Percentiles rank a stretch among this genome's conserved stretches.
Evolutionary conservation across 2,113 vertebrate species (phyloP).

Genomic region (Vimba vimba): DNA sequence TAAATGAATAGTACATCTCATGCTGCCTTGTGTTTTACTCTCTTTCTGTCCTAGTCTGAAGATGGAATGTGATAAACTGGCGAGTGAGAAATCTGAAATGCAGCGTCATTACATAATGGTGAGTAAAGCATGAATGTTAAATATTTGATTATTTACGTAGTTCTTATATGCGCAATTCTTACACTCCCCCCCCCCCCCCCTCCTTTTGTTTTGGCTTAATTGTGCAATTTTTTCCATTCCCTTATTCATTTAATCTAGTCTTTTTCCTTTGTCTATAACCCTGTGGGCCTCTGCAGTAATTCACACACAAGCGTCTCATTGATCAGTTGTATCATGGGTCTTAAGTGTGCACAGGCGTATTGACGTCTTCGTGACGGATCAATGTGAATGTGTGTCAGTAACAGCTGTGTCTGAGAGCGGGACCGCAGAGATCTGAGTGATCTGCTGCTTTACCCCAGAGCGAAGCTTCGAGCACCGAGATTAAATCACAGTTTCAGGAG

Average conservation of each 20-base stretch:
- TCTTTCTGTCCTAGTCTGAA: slow-evolving; percentile 82
- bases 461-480: neutral
- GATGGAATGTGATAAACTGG: slow-evolving; percentile 97
- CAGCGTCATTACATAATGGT: slow-evolving; percentile 99
- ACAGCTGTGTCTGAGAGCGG: slow-evolving; percentile 33
- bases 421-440: neutral
- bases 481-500: neutral
- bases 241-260: neutral
- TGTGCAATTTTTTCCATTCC: no score
- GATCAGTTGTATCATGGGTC: slow-evolving; percentile 43
- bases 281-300: neutral
- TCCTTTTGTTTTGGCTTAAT: neutral
- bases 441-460: neutral
- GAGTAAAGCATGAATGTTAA: slow-evolving; percentile 54
- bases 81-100: slow-evolving; percentile 98
- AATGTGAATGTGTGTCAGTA: slow-evolving; percentile 34
- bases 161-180: neutral
- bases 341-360: slow-evolving; percentile 28
- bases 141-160: neutral
- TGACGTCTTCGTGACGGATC: slow-evolving; percentile 38
- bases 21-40: slow-evolving; percentile 14
- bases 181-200: accelerated
- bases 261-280: neutral
- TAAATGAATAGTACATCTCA: neutral
- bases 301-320: slow-evolving; percentile 24